These are phyloP conservation scores for Archilochus colubris DNA, from an alignment of 2,113 vertebrate genomes.

Conservation along the genomic window DNA sequence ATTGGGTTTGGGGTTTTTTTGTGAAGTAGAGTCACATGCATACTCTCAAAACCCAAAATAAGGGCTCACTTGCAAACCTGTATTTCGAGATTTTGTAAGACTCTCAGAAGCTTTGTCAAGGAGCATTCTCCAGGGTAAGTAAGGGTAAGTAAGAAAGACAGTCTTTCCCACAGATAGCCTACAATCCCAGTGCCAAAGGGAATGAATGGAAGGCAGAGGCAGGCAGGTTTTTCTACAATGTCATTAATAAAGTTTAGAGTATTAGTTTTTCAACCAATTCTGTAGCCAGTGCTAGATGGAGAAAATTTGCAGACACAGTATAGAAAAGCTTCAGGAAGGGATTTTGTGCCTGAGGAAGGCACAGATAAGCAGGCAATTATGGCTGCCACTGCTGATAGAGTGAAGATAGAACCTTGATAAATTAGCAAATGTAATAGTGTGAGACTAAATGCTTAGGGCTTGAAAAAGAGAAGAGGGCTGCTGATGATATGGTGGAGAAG, in stretches of 20 bases:
- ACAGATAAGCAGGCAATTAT: slow-evolving; percentile 9
- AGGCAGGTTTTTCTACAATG: background rate
- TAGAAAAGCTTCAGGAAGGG: background rate
- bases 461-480: background rate
- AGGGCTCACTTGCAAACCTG: background rate
- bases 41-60: background rate
- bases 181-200: background rate
- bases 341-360: slow-evolving; percentile 24
- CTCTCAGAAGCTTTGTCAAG: background rate
- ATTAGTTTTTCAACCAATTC: background rate
- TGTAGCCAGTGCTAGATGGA: background rate
- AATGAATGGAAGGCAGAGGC: background rate
- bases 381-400: background rate
- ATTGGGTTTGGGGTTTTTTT: background rate
- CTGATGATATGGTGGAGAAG: background rate
- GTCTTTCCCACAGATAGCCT: background rate
- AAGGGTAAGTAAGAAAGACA: background rate
- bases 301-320: background rate
- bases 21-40: rapidly evolving
- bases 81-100: background rate
- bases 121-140: background rate
- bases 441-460: background rate
- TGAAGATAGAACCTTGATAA: background rate
- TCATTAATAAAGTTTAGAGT: background rate
- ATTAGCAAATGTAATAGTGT: background rate